A percentile compares a stretch with the other conserved stretches of the same genome.
phyloP scores from a whole-genome alignment of 2,888 invertebrate genomes.

The Imbricaverruca yamaguchii region DNA sequence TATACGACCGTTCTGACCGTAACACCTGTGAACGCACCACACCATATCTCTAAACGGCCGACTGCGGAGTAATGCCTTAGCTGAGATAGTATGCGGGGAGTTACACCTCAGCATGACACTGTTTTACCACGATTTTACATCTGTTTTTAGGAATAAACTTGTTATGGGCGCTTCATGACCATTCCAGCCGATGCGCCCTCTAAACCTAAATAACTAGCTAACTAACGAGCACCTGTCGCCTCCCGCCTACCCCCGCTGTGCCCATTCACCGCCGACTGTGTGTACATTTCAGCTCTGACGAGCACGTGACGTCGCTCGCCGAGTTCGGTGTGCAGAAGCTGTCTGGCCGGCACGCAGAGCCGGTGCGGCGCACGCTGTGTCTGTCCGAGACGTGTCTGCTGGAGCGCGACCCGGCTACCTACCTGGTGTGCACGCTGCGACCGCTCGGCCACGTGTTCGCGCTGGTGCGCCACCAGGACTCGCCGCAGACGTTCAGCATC shows the following conservation, averaged over 20 bases:
- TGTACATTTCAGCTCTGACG: constrained; percentile 64
- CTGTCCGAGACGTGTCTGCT: constrained; percentile 90
- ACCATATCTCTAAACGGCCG: too few relatives aligned
- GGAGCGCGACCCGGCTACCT: constrained; percentile 95
- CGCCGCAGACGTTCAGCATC: constrained; percentile 87
- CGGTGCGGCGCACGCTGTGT: constrained; percentile 80
- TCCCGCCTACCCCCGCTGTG: constrained; percentile 49
- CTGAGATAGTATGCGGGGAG: too few relatives aligned
- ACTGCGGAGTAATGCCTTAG: too few relatives aligned
- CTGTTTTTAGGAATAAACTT: too few relatives aligned
- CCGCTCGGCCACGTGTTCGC: constrained; percentile 68
- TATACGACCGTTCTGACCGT: too few relatives aligned
- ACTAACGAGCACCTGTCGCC: constrained; percentile 94
- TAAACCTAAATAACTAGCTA: too few relatives aligned
- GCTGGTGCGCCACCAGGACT: constrained; percentile 75
- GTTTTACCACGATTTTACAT: too few relatives aligned
- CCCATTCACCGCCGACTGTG: too few relatives aligned
- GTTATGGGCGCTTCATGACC: too few relatives aligned
- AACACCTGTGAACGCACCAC: too few relatives aligned
- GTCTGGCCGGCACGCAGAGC: constrained; percentile 68
- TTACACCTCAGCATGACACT: too few relatives aligned
- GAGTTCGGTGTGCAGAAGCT: constrained; percentile 95
- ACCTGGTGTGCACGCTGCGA: constrained; percentile 77
- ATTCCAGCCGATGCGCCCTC: too few relatives aligned
- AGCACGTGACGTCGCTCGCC: constrained; percentile 88